Percentiles rank a stretch among this genome's conserved stretches.
These are phyloP conservation scores for Ooceraea biroi DNA, from an alignment of 1,140 invertebrate genomes.

Conservation along the genomic window DNA sequence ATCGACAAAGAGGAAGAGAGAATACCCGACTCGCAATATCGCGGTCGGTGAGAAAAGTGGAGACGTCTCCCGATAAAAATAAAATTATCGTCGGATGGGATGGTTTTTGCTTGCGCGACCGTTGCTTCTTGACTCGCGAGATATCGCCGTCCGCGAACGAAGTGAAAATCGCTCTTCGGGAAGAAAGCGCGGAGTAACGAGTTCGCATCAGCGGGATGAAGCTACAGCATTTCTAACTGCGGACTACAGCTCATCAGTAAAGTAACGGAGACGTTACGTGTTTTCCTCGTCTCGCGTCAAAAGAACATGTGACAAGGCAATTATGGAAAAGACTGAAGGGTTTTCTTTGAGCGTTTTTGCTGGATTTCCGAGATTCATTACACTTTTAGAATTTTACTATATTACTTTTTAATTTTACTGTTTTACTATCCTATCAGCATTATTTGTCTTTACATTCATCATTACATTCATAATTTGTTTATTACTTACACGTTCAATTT, in stretches of 20 bases:
- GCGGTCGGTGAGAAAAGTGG: conserved; percentile 51
- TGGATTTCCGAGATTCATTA: too few relatives aligned
- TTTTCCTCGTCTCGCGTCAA: not conserved
- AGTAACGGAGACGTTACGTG: not conserved
- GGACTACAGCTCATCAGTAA: not conserved
- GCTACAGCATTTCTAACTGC: not conserved
- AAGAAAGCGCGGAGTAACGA: conserved; percentile 20
- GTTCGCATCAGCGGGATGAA: conserved; percentile 22
- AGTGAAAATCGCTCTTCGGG: conserved; percentile 43
- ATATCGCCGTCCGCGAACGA: conserved; percentile 26
- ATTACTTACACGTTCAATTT: not conserved
- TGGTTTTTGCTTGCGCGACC: conserved; percentile 34
- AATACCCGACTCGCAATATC: conserved; percentile 42
- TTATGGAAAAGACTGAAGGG: too few relatives aligned
- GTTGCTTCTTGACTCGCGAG: conserved; percentile 23
- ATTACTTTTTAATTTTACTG: too few relatives aligned
- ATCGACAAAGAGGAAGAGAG: conserved; percentile 28
- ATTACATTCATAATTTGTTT: not conserved
- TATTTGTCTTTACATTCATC: too few relatives aligned
- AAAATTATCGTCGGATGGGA: conserved; percentile 52
- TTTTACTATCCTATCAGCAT: too few relatives aligned
- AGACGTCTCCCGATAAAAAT: conserved; percentile 55
- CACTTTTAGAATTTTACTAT: too few relatives aligned
- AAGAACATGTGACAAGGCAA: not conserved
- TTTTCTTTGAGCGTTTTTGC: too few relatives aligned